Evolutionary conservation across 2,797 vertebrate species (phyloP).

Genomic region (Tolypeutes matacus): DNA sequence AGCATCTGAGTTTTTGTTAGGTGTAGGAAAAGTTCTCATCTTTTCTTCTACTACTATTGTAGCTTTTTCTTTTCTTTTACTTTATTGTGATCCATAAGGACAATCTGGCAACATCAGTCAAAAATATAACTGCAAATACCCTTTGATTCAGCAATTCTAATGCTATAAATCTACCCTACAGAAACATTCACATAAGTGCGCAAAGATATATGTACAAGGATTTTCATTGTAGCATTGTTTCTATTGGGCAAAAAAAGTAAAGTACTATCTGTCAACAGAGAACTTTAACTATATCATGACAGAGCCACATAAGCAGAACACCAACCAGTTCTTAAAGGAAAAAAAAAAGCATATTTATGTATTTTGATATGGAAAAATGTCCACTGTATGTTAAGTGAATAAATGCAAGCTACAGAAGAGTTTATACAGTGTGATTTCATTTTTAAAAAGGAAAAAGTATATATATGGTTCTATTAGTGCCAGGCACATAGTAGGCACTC

Average conservation of each 20-base stretch:
- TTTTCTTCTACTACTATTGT: background rate
- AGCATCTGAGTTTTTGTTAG: slow-evolving; percentile 13
- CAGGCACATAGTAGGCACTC: background rate
- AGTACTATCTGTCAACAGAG: background rate
- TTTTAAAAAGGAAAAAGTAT: slow-evolving; percentile 28
- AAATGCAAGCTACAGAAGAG: background rate
- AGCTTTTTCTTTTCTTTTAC: background rate
- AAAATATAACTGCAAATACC: background rate
- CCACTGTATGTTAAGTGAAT: background rate
- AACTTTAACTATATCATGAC: slow-evolving; percentile 32
- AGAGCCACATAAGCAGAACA: slow-evolving; percentile 30
- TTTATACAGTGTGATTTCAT: background rate
- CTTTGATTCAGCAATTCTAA: background rate
- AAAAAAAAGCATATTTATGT: slow-evolving; percentile 31
- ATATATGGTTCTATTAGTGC: background rate
- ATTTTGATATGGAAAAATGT: slow-evolving; percentile 57
- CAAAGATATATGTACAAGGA: background rate
- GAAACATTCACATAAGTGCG: background rate
- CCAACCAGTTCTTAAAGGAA: background rate
- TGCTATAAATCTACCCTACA: background rate
- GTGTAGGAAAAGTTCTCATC: background rate
- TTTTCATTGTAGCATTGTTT: slow-evolving; percentile 17
- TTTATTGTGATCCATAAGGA: slow-evolving; percentile 30
- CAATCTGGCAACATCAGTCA: slow-evolving; percentile 17
- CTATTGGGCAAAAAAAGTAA: background rate